Evolutionary conservation across 2,797 vertebrate species (phyloP).

Genomic region (Pelochelys cantorii): DNA sequence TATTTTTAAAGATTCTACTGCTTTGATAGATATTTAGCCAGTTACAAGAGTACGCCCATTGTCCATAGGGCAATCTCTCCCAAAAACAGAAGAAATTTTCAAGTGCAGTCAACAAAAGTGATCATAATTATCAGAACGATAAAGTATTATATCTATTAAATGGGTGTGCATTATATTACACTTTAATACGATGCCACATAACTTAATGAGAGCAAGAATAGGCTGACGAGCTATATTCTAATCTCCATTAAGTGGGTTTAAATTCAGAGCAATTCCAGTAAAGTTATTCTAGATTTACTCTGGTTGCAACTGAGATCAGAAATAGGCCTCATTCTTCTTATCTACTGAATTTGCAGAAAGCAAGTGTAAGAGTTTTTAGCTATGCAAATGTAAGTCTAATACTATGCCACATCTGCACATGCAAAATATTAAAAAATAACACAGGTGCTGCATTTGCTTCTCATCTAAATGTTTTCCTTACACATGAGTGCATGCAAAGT

Average conservation of each 20-base stretch:
- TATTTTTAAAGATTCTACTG: background rate
- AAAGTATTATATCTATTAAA: conserved; percentile 14
- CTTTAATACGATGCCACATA: background rate
- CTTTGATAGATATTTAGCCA: background rate
- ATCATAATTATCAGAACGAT: background rate
- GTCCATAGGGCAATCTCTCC: background rate
- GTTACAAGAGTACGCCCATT: background rate
- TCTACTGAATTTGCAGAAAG: background rate
- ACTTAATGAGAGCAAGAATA: background rate
- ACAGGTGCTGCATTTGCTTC: background rate
- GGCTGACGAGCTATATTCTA: accelerated
- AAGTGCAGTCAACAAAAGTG: background rate
- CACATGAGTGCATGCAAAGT: background rate
- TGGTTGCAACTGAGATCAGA: background rate
- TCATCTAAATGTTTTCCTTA: background rate
- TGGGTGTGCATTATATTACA: background rate
- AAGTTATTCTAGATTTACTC: background rate
- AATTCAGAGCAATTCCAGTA: background rate
- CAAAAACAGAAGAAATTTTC: background rate
- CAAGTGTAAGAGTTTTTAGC: background rate
- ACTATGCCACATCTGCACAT: background rate
- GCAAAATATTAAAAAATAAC: conserved; percentile 7
- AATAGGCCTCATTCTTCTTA: background rate
- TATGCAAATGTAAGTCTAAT: background rate
- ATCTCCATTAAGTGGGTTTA: background rate